Conservation (phyloP, 2,113 vertebrate genomes). For the Ageneiosus marmoratus region DNA sequence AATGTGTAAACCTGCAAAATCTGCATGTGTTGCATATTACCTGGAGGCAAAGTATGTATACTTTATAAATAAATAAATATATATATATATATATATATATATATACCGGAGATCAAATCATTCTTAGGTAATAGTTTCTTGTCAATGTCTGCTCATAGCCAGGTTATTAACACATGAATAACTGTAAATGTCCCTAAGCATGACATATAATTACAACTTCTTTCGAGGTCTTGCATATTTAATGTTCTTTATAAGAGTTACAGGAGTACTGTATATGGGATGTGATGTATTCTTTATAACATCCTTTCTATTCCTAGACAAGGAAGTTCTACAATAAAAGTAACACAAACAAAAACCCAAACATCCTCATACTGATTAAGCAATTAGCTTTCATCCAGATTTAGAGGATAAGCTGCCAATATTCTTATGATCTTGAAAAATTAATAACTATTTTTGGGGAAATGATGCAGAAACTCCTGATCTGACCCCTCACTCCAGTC, state of each 20-base stretch:
- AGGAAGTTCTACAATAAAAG: not conserved
- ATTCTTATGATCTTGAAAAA: not conserved
- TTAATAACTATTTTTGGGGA: constrained; percentile 23
- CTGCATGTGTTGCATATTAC: too few relatives aligned
- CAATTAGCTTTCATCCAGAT: not conserved
- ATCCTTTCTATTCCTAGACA: not conserved
- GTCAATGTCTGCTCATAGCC: not conserved
- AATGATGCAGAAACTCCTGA: constrained; percentile 33
- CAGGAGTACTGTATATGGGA: not conserved
- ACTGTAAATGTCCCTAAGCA: not conserved
- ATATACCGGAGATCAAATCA: constrained; percentile 1
- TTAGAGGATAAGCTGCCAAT: not conserved
- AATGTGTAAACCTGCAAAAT: too few relatives aligned
- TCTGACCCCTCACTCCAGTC: constrained; percentile 40
- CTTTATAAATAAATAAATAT: too few relatives aligned
- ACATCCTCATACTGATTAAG: not conserved
- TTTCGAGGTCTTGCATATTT: not conserved
- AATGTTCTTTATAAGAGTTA: not conserved
- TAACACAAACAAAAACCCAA: not conserved
- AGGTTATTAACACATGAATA: not conserved
- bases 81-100: too few relatives aligned
- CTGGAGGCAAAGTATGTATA: too few relatives aligned
- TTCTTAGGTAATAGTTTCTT: constrained; percentile 7
- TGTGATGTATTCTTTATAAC: not conserved
- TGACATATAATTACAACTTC: not conserved